Evolutionary conservation across 2,113 vertebrate genomes (phyloP).

Genomic region (Lampris incognitus): DNA sequence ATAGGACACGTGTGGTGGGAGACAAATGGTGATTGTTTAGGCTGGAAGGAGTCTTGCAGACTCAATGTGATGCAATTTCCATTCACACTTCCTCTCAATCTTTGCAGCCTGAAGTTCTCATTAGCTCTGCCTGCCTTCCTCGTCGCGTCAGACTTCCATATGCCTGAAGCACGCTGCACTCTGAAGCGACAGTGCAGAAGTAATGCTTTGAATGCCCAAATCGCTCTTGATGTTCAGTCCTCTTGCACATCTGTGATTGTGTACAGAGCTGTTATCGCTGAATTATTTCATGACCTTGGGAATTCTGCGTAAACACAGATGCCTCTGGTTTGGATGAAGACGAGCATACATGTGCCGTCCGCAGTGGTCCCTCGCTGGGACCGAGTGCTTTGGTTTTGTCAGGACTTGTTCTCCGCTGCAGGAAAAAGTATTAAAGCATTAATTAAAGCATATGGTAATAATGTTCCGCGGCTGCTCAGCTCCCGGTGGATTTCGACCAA

Average conservation of each 20-base stretch:
- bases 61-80: slow-evolving; percentile 50
- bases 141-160: slow-evolving; percentile 56
- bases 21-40: slow-evolving; percentile 43
- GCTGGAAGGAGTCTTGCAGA: slow-evolving; percentile 40
- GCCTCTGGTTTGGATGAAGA: slow-evolving; percentile 51
- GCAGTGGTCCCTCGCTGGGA: slow-evolving; percentile 46
- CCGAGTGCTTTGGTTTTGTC: slow-evolving; percentile 25
- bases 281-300: slow-evolving; percentile 72
- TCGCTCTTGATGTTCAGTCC: slow-evolving; percentile 63
- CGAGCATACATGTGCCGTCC: slow-evolving; percentile 40
- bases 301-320: slow-evolving; percentile 67
- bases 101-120: slow-evolving; percentile 62
- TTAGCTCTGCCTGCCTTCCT: slow-evolving; percentile 51
- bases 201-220: slow-evolving; percentile 71
- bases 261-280: slow-evolving; percentile 62
- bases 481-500: slow-evolving; percentile 66
- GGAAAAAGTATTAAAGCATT: slow-evolving; percentile 57
- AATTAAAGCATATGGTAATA: slow-evolving; percentile 73
- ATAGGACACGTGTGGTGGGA: slow-evolving; percentile 13
- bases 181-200: slow-evolving; percentile 69
- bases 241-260: slow-evolving; percentile 73
- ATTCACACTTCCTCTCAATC: slow-evolving; percentile 55
- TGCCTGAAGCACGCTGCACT: slow-evolving; percentile 62
- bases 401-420: slow-evolving; percentile 48
- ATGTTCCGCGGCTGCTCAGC: slow-evolving; percentile 53